Evolutionary conservation across 1,140 invertebrate species (phyloP).

Genomic region (Drosophila micromelanica): DNA sequence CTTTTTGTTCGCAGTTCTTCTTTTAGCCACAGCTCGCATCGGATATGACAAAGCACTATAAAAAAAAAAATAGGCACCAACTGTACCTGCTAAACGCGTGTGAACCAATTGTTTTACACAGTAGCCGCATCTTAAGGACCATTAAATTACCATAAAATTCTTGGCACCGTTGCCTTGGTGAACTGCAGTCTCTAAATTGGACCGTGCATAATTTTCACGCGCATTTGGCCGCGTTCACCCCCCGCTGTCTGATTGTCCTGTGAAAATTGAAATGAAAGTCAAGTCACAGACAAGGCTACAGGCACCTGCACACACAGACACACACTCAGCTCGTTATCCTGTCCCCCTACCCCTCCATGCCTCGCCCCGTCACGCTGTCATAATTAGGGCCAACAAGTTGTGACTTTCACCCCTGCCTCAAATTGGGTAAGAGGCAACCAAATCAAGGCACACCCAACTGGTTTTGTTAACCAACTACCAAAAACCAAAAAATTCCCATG

Average conservation of each 20-base stretch:
- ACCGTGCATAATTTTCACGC: slow-evolving; percentile 75
- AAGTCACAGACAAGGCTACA: no score
- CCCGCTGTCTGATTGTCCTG: slow-evolving; percentile 40
- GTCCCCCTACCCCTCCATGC: slow-evolving; percentile 32
- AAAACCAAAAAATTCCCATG: slow-evolving; percentile 40
- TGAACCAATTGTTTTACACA: slow-evolving; percentile 49
- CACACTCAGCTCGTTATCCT: slow-evolving; percentile 33
- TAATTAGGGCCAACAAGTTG: slow-evolving; percentile 50
- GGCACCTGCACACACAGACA: slow-evolving; percentile 13
- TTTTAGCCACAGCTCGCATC: slow-evolving; percentile 19
- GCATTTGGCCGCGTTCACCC: slow-evolving; percentile 32
- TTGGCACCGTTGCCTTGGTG: slow-evolving; percentile 53
- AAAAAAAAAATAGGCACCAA: background rate
- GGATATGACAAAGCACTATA: slow-evolving; percentile 65
- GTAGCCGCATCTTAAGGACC: slow-evolving; percentile 32
- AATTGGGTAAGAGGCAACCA: slow-evolving; percentile 15
- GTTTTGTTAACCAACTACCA: slow-evolving; percentile 19
- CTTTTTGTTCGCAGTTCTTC: slow-evolving; percentile 19
- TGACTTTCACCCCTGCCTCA: slow-evolving; percentile 27
- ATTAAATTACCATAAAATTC: slow-evolving; percentile 73
- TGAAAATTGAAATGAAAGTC: slow-evolving; percentile 38
- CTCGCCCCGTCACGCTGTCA: slow-evolving; percentile 29
- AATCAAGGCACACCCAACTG: slow-evolving; percentile 53
- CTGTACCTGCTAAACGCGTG: slow-evolving; percentile 44
- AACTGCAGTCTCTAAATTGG: slow-evolving; percentile 44